Percentiles rank a stretch among this genome's conserved stretches.
Conservation (phyloP, 2,888 invertebrate genomes). For the Onchidella celtica region DNA sequence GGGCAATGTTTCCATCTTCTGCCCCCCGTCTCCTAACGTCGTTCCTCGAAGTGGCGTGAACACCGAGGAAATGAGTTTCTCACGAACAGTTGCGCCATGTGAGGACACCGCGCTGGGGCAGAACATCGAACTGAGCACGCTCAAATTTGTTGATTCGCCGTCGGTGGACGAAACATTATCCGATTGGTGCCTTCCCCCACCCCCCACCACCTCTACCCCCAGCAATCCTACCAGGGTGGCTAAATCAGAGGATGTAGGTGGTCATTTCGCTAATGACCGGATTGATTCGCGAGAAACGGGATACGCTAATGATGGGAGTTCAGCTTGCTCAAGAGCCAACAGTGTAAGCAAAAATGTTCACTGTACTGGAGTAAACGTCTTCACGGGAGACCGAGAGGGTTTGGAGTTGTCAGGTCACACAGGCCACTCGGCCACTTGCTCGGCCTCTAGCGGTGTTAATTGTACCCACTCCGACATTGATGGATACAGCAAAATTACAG, state of each 20-base stretch:
- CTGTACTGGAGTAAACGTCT: background rate
- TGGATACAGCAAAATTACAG: background rate
- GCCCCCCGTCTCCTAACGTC: background rate
- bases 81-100: background rate
- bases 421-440: background rate
- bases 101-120: conserved; percentile 9
- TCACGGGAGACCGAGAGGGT: background rate
- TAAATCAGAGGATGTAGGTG: background rate
- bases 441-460: background rate
- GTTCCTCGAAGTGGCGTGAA: background rate
- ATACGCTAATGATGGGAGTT: background rate
- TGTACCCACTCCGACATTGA: background rate
- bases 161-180: conserved; percentile 37
- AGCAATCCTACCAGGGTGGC: background rate
- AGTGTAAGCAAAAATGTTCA: background rate
- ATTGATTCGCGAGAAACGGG: no score
- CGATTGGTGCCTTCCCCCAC: conserved; percentile 29
- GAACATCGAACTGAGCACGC: conserved; percentile 37
- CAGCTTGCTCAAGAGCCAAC: background rate
- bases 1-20: background rate
- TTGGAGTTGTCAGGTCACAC: background rate
- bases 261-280: background rate
- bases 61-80: background rate
- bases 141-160: conserved; percentile 37
- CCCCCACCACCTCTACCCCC: background rate